Conservation (phyloP, 1,140 invertebrate species). For the Hylaeus volcanicus region DNA sequence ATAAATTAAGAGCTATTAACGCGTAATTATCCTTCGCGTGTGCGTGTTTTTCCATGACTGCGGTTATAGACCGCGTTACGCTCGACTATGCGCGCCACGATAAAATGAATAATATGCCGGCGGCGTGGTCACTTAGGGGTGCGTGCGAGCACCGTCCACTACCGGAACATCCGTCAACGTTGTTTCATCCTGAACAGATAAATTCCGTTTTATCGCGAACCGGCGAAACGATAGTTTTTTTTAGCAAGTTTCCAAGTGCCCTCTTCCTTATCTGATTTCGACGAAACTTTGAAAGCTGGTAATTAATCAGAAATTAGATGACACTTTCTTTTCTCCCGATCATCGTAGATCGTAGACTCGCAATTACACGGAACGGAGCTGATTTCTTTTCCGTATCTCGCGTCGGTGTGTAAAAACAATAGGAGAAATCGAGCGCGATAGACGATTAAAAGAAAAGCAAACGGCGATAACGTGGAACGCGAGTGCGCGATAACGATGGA, state of each 20-base stretch:
- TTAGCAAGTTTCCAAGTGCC: too few species aligned
- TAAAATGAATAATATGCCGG: constrained; percentile 48
- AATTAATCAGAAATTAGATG: too few species aligned
- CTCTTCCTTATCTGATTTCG: too few species aligned
- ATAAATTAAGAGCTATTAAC: constrained; percentile 73
- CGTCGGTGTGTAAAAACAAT: constrained; percentile 32
- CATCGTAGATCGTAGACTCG: not conserved
- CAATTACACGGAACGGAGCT: not conserved
- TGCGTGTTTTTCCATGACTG: constrained; percentile 69
- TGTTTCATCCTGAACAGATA: constrained; percentile 43
- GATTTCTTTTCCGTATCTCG: constrained; percentile 3
- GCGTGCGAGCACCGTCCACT: constrained; percentile 6
- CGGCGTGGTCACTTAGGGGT: constrained; percentile 35
- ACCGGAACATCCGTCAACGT: constrained; percentile 45
- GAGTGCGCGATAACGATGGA: constrained; percentile 42
- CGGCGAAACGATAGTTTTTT: constrained; percentile 10
- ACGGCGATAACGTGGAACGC: constrained; percentile 27
- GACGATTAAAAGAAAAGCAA: constrained; percentile 21
- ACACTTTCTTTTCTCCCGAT: not conserved
- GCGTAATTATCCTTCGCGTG: constrained; percentile 67
- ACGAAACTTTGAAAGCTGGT: too few species aligned
- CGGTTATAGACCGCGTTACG: constrained; percentile 65
- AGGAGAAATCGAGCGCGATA: constrained; percentile 15
- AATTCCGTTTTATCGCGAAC: constrained; percentile 38
- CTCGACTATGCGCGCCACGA: constrained; percentile 53